phyloP scores from a whole-genome alignment of 2,113 vertebrate species.

The Clupea harengus region DNA sequence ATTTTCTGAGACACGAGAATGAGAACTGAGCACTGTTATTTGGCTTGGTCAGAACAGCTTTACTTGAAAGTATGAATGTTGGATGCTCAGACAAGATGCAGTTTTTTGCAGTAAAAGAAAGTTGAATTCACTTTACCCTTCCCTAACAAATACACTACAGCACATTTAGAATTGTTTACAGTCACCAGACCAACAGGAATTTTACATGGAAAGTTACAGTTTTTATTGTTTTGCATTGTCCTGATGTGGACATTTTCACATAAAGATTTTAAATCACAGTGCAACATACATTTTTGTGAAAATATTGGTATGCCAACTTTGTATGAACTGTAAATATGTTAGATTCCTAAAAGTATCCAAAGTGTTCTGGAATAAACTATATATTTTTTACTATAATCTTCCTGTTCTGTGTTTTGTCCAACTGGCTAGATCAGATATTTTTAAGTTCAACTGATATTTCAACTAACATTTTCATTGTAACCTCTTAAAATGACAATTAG shows the following conservation, averaged over 20 bases:
- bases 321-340: background rate
- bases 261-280: background rate
- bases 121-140: background rate
- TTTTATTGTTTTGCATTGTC: background rate
- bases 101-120: background rate
- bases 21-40: background rate
- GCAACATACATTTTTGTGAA: background rate
- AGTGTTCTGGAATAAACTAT: slow-evolving; percentile 20
- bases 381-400: slow-evolving; percentile 20
- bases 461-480: background rate
- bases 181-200: background rate
- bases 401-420: background rate
- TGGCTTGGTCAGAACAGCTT: background rate
- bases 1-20: slow-evolving; percentile 7
- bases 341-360: background rate
- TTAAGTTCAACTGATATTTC: background rate
- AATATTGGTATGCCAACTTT: background rate
- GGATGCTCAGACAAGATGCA: background rate
- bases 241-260: background rate
- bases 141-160: background rate
- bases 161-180: slow-evolving; percentile 7
- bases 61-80: background rate
- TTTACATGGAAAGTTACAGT: background rate
- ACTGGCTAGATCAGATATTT: background rate
- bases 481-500: background rate